These are phyloP conservation scores for Eledone cirrhosa DNA, from an alignment of 2,888 invertebrate species.

Conservation along the genomic window DNA sequence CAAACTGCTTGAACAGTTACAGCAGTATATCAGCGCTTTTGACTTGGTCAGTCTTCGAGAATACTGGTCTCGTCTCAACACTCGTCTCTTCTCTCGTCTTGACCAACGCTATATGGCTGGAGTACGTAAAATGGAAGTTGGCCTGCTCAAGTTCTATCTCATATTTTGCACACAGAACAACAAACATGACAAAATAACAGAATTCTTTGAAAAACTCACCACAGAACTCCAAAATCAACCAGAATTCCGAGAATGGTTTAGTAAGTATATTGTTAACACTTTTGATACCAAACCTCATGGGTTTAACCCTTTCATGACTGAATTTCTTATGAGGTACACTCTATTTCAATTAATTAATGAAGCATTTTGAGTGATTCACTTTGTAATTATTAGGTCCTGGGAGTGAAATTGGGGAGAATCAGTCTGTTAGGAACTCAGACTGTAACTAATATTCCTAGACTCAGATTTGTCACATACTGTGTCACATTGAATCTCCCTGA, in stretches of 20 bases:
- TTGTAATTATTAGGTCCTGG: no score
- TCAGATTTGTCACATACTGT: no score
- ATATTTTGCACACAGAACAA: constrained; percentile 85
- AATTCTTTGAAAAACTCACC: constrained; percentile 88
- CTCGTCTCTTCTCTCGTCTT: constrained; percentile 84
- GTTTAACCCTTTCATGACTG: no score
- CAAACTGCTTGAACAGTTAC: constrained; percentile 77
- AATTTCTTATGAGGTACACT: no score
- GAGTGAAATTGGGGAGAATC: no score
- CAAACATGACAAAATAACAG: constrained; percentile 84
- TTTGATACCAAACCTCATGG: no score
- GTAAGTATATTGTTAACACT: constrained; percentile 72
- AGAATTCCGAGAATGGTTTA: constrained; percentile 98
- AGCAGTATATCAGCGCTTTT: constrained; percentile 78
- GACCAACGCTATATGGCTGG: constrained; percentile 79
- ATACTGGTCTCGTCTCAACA: constrained; percentile 89
- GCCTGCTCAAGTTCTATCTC: constrained; percentile 83
- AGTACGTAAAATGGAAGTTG: constrained; percentile 59
- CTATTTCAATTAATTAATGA: no score
- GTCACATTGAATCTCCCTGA: no score
- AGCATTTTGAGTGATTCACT: no score
- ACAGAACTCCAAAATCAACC: constrained; percentile 85
- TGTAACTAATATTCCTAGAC: no score
- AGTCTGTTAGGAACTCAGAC: no score
- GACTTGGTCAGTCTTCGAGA: constrained; percentile 84